These are phyloP conservation scores for Cancer borealis DNA, from an alignment of 2,888 invertebrate genomes.

Conservation along the genomic window DNA sequence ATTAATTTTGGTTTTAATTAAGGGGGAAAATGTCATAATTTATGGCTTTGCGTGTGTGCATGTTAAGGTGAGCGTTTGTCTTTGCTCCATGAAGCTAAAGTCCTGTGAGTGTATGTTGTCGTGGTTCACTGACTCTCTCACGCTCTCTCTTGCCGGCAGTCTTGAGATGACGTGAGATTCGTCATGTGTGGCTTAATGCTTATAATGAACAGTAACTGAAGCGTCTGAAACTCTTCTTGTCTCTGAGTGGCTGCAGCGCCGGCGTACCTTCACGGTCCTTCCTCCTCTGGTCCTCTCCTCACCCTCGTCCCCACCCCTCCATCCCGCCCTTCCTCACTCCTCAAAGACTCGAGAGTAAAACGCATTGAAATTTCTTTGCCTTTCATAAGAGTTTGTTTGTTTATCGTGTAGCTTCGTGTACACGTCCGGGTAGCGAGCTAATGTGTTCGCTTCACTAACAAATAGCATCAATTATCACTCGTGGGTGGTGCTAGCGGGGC, in stretches of 20 bases:
- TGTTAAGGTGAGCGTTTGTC: conserved; percentile 29
- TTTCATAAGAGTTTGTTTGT: conserved; percentile 51
- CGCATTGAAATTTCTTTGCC: conserved; percentile 31
- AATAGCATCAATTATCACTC: conserved; percentile 58
- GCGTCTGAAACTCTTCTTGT: neutral
- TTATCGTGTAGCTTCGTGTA: conserved; percentile 51
- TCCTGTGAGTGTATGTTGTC: neutral
- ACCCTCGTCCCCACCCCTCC: neutral
- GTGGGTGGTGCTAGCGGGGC: conserved; percentile 21
- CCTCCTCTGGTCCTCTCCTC: neutral
- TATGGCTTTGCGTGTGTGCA: neutral
- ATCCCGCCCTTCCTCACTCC: neutral
- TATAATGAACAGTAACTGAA: conserved; percentile 7
- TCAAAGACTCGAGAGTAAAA: neutral
- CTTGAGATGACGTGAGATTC: conserved; percentile 16
- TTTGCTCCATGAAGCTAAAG: neutral
- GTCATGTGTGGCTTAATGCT: conserved; percentile 2
- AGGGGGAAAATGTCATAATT: neutral
- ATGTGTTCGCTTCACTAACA: conserved; percentile 47
- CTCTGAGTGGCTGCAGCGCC: neutral
- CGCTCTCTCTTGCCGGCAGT: neutral
- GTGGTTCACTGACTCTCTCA: conserved; percentile 23
- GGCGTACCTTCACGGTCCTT: neutral
- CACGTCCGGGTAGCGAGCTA: conserved; percentile 55
- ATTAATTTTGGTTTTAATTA: conserved; percentile 2